phyloP scores from a whole-genome alignment of 2,113 vertebrate genomes.

The Bombycilla garrulus region DNA sequence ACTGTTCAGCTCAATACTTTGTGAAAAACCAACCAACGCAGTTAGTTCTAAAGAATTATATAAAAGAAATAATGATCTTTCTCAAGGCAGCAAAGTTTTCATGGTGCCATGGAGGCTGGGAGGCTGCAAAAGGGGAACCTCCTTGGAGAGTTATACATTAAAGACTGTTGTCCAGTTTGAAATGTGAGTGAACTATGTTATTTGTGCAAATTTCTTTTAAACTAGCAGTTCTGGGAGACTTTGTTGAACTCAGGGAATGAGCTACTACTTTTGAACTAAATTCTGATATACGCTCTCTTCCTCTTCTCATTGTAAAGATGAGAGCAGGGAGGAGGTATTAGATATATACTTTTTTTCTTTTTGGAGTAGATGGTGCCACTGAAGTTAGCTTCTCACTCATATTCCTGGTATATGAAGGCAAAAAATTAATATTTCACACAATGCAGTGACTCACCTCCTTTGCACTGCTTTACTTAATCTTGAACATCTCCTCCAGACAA shows the following conservation, averaged over 20 bases:
- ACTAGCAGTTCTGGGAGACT: neutral
- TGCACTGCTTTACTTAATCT: neutral
- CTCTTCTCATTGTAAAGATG: neutral
- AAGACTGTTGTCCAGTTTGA: constrained; percentile 7
- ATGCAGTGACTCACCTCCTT: neutral
- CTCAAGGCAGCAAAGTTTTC: neutral
- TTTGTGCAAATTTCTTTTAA: constrained; percentile 29
- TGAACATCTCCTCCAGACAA: neutral
- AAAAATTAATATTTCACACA: neutral
- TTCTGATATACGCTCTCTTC: neutral
- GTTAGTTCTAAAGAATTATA: neutral
- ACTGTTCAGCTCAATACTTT: neutral
- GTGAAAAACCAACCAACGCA: neutral
- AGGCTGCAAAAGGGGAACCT: neutral
- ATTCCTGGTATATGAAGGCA: neutral
- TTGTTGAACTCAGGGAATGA: neutral
- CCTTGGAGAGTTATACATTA: neutral
- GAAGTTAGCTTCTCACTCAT: neutral
- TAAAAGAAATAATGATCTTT: neutral
- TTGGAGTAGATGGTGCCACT: neutral
- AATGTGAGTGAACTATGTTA: neutral
- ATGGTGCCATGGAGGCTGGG: neutral
- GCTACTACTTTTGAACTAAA: constrained; percentile 2
- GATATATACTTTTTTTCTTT: neutral
- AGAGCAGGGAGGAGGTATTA: neutral